phyloP scores from a whole-genome alignment of 1,140 invertebrate species.

The Drosophila auraria region DNA sequence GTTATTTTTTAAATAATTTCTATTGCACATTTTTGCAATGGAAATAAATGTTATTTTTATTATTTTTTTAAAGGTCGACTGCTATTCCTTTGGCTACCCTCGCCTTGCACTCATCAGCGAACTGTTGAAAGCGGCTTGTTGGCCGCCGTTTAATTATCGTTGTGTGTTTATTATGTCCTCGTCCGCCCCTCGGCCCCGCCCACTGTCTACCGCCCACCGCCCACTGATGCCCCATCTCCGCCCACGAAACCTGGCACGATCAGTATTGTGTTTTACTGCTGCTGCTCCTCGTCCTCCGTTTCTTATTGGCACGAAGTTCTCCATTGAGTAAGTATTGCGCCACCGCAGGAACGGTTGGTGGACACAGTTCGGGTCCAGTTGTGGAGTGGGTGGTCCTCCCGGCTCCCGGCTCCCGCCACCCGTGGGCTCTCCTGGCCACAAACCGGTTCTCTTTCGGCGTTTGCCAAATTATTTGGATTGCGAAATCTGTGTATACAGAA shows the following conservation, averaged over 20 bases:
- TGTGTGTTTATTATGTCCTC: conserved; percentile 53
- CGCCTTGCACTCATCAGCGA: conserved; percentile 14
- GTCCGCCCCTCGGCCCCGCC: conserved; percentile 14
- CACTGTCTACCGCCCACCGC: conserved; percentile 21
- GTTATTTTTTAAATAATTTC: no score
- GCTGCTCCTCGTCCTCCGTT: conserved; percentile 21
- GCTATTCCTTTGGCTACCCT: background rate
- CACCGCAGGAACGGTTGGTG: conserved; percentile 21
- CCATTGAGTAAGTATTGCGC: conserved; percentile 49
- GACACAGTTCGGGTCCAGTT: conserved; percentile 20
- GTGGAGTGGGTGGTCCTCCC: conserved; percentile 30
- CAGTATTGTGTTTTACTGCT: conserved; percentile 34
- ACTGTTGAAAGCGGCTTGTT: conserved; percentile 40
- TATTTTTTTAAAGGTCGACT: background rate
- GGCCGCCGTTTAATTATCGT: conserved; percentile 51
- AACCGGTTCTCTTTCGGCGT: conserved; percentile 27
- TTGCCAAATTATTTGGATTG: conserved; percentile 44
- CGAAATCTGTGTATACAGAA: conserved; percentile 31
- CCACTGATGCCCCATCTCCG: conserved; percentile 12
- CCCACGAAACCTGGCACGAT: conserved; percentile 29
- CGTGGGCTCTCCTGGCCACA: background rate
- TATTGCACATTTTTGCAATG: no score
- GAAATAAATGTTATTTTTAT: no score
- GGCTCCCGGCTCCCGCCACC: background rate
- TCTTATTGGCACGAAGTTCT: conserved; percentile 30